phyloP scores from a whole-genome alignment of 2,113 vertebrate genomes.

The Phyllopteryx taeniolatus region DNA sequence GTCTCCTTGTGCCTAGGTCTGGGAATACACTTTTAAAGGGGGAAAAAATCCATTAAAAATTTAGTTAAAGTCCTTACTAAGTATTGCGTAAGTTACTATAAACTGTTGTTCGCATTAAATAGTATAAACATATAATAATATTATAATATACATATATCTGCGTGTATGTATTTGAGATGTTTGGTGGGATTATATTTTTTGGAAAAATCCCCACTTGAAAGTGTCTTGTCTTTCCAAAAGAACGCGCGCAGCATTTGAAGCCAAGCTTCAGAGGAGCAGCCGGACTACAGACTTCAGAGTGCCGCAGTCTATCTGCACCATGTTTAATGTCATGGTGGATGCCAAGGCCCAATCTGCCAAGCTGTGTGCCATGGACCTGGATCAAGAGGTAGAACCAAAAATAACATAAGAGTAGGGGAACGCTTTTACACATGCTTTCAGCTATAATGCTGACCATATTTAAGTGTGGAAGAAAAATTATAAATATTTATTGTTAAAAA shows the following conservation, averaged over 20 bases:
- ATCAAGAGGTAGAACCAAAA: constrained; percentile 85
- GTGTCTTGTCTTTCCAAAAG: constrained; percentile 66
- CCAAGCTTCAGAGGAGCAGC: constrained; percentile 95
- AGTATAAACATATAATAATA: no score
- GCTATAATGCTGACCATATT: neutral
- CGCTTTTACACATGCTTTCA: neutral
- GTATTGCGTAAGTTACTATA: no score
- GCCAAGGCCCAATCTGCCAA: constrained; percentile 97
- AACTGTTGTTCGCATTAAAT: no score
- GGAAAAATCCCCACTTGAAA: neutral
- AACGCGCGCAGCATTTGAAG: constrained; percentile 94
- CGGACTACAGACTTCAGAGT: constrained; percentile 97
- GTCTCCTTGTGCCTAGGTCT: no score
- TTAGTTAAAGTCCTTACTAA: no score
- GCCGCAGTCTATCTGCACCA: constrained; percentile 98
- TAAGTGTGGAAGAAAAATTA: neutral
- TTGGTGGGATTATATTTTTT: neutral
- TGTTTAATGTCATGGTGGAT: constrained; percentile 99
- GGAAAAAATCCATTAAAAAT: no score
- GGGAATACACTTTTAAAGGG: no score
- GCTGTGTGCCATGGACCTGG: constrained; percentile 97
- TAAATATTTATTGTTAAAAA: neutral
- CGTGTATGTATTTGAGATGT: no score
- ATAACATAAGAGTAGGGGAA: neutral
- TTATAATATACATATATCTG: no score